These are phyloP conservation scores for Mirounga angustirostris DNA, from an alignment of 2,113 vertebrate genomes.

Conservation along the genomic window DNA sequence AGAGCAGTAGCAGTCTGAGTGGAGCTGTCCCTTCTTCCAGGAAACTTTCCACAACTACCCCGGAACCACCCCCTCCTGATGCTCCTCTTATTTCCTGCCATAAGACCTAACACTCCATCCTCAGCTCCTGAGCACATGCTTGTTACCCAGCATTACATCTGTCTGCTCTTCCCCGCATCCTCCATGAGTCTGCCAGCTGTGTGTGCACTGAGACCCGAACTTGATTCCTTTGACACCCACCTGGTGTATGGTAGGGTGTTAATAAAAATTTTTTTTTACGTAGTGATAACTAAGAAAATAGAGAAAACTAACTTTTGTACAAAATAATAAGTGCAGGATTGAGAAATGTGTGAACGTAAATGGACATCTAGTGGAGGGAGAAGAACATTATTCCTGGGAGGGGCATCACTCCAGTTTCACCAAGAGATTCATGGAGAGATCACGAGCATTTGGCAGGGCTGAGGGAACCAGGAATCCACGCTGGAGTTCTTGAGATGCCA, in stretches of 20 bases:
- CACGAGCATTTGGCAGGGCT: too few relatives aligned
- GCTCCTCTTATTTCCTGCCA: background rate
- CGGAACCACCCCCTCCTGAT: background rate
- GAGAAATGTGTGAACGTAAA: background rate
- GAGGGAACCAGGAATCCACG: background rate
- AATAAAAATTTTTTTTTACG: background rate
- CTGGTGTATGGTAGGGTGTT: background rate
- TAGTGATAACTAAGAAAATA: background rate
- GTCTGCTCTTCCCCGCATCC: background rate
- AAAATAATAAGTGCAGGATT: background rate
- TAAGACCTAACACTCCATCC: background rate
- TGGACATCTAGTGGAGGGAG: background rate
- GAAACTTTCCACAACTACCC: background rate
- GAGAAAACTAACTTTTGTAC: background rate
- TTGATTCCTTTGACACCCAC: background rate
- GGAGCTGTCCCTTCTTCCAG: background rate
- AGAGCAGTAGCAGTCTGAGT: background rate
- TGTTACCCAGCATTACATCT: too few relatives aligned
- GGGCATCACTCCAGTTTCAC: background rate
- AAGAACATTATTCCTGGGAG: background rate
- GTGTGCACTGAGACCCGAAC: background rate
- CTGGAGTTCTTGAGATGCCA: background rate
- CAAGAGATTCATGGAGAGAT: background rate
- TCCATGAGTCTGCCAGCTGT: background rate
- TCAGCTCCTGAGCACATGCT: background rate